A percentile compares a stretch with the other conserved stretches of the same genome.
These are phyloP conservation scores for Frieseomelitta varia DNA, from an alignment of 1,140 invertebrate species.

Conservation along the genomic window DNA sequence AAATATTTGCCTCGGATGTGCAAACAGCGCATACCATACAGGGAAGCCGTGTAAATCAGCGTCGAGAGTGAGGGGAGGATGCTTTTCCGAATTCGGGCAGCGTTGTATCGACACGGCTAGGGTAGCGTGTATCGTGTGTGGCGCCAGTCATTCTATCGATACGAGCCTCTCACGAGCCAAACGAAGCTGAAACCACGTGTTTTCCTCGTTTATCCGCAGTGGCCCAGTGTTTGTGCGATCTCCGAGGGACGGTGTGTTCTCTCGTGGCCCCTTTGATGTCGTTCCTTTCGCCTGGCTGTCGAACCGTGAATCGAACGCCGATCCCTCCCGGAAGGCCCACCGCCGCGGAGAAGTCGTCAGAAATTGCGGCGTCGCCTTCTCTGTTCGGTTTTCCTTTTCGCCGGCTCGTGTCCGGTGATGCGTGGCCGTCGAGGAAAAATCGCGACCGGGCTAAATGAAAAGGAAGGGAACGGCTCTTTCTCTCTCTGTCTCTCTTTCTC, in stretches of 20 bases:
- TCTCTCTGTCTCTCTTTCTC: too few species aligned
- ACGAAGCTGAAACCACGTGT: conserved; percentile 45
- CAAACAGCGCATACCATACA: background rate
- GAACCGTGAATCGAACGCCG: conserved; percentile 27
- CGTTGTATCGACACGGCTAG: background rate
- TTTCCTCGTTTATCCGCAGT: conserved; percentile 12
- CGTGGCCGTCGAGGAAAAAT: conserved; percentile 1
- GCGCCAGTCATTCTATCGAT: conserved; percentile 42
- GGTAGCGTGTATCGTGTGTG: background rate
- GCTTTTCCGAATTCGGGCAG: background rate
- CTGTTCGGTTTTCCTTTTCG: background rate
- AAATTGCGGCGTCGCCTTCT: conserved; percentile 21
- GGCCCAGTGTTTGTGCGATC: conserved; percentile 8
- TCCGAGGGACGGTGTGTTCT: background rate
- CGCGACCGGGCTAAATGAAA: conserved; percentile 32
- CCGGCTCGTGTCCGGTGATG: background rate
- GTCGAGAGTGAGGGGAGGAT: background rate
- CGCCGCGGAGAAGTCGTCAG: conserved; percentile 2
- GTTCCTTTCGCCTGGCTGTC: conserved; percentile 10
- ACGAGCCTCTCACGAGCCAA: conserved; percentile 5
- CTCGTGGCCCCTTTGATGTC: conserved; percentile 23
- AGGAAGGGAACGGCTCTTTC: conserved; percentile 37
- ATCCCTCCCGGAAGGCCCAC: conserved; percentile 21
- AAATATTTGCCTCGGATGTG: background rate
- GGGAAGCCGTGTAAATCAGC: background rate